Base-by-base conservation (phyloP, 1,140 invertebrate species). In the Zaprionus nigranus region DNA sequence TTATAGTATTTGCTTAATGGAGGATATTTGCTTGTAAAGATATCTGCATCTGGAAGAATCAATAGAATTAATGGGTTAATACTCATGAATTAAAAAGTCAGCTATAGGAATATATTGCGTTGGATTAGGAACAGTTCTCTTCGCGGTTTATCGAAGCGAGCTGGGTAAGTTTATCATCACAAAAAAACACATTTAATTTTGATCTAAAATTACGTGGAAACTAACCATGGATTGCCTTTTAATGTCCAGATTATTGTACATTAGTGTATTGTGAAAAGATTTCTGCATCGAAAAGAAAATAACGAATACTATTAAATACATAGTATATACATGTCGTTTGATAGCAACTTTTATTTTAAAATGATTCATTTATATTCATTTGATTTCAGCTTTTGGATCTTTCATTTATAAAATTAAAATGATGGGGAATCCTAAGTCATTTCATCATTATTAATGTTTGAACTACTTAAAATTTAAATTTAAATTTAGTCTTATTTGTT, bases 161-260 rank as follows among this genome's bases (percentile, higher is more conserved):
- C 86, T 90, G 86, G 83, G 86, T 90, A 78, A 78, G 51, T 73
- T 75, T 84, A 67, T 86, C 83, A 83, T 86, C 82, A 86, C 34
- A 54, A 15, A 49, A 49, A 12, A 20, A 62, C 12, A 11, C 3
- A 15, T 24, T 49, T 49, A 13, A 17, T 30, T 38, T 12, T 3
- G 1, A 34, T 34, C 3, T 46, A 0, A n/a, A 6, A n/a, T 43
- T 3, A n/a, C 15, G n/a, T n/a, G 3, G 5, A 40, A 46, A 46
- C 40, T 46, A 9, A 17, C n/a, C 40, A 3, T 20, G 9, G 13
- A 15, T 15, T 38, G 36, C 36, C 5, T 38, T 15, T 5, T 13
- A 15, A 2, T 3, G 1, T 15, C 13, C 13, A 38, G 12, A 5
- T 38, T 15, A 38, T 38, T 0, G 36, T 17, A 20, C 0, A 2